These are phyloP conservation scores for Podargus strigoides DNA, from an alignment of 2,797 vertebrate species.

Conservation along the genomic window DNA sequence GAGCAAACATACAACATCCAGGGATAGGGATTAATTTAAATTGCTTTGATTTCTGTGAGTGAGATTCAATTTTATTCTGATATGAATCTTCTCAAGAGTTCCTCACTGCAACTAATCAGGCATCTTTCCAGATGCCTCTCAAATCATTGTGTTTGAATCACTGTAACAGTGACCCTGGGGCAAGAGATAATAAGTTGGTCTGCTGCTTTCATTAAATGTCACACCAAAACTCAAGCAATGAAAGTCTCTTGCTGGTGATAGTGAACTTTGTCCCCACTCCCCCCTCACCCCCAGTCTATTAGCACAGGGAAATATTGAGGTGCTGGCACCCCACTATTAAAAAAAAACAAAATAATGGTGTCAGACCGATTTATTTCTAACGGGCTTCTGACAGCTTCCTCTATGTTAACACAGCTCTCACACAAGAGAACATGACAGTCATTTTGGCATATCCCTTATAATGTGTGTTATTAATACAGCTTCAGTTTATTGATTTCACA, in stretches of 20 bases:
- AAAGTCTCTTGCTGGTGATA: neutral
- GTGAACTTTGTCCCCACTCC: neutral
- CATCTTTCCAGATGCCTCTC: neutral
- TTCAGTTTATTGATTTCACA: slow-evolving; percentile 59
- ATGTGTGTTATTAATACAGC: slow-evolving; percentile 53
- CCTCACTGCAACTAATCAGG: neutral
- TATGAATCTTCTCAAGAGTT: neutral
- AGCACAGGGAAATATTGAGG: neutral
- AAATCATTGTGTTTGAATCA: neutral
- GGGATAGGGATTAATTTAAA: neutral
- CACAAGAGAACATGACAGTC: slow-evolving; percentile 11
- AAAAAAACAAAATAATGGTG: slow-evolving; percentile 5
- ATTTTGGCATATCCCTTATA: slow-evolving; percentile 28
- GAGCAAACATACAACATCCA: neutral
- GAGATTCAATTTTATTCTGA: neutral
- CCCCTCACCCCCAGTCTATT: neutral
- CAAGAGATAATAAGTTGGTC: neutral
- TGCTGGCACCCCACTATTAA: neutral
- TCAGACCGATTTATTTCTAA: slow-evolving; percentile 40
- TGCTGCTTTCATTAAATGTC: neutral
- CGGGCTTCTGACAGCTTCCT: neutral
- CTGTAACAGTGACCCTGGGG: neutral
- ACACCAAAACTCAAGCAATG: neutral
- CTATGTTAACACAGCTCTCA: neutral
- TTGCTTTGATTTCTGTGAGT: neutral